phyloP scores from a whole-genome alignment of 2,888 invertebrate species.

The Sylvicola fuscatus region DNA sequence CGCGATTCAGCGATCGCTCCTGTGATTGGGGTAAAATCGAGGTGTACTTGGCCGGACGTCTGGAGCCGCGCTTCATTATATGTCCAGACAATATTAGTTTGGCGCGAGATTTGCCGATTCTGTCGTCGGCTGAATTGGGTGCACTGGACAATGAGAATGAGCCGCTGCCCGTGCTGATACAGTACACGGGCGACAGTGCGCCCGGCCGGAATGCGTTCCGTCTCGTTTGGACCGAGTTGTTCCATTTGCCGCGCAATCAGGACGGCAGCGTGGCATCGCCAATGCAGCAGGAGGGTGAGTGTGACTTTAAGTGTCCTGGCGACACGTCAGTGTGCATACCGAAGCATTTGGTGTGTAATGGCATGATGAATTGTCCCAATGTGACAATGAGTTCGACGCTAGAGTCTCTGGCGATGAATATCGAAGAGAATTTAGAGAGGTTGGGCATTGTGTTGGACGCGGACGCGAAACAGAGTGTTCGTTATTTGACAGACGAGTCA shows the following conservation, averaged over 20 bases:
- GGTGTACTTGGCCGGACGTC: conserved; percentile 49
- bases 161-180: conserved; percentile 43
- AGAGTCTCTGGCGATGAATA: conserved; percentile 31
- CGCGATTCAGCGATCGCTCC: conserved; percentile 63
- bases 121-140: conserved; percentile 57
- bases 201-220: conserved; percentile 72
- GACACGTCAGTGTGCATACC: conserved; percentile 68
- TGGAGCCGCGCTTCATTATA: conserved; percentile 57
- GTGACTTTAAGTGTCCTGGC: conserved; percentile 77
- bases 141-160: conserved; percentile 35
- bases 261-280: conserved; percentile 64
- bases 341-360: conserved; percentile 65
- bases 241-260: conserved; percentile 64
- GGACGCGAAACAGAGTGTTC: conserved; percentile 25
- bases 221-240: conserved; percentile 77
- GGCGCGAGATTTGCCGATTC: conserved; percentile 56
- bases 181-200: conserved; percentile 53
- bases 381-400: conserved; percentile 27
- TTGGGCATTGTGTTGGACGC: conserved; percentile 31
- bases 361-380: conserved; percentile 71
- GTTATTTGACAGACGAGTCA: conserved; percentile 51
- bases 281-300: conserved; percentile 48
- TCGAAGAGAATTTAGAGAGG: conserved; percentile 37
- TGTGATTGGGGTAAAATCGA: conserved; percentile 77
- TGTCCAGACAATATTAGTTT: conserved; percentile 74